Percentiles rank a stretch among this genome's conserved stretches.
Conservation (phyloP, 2,888 invertebrate genomes). For the Pseudococcus longispinus region DNA sequence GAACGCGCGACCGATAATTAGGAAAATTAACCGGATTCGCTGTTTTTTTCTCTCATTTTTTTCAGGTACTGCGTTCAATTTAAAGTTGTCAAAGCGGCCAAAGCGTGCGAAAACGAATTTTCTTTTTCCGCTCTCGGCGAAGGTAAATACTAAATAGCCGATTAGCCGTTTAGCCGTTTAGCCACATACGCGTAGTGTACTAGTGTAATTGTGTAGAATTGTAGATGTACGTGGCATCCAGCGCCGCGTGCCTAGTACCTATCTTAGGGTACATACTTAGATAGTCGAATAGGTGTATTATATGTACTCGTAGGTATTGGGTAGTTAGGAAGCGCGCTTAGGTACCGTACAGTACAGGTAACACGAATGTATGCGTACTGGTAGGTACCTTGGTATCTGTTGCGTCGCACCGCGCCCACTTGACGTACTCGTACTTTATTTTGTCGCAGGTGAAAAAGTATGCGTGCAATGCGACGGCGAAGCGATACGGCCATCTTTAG, state of each 20-base stretch:
- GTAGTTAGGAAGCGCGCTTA: too few relatives aligned
- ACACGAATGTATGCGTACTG: too few relatives aligned
- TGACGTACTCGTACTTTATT: too few relatives aligned
- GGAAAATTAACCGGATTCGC: too few relatives aligned
- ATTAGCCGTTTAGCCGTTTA: too few relatives aligned
- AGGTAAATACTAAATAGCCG: constrained; percentile 67
- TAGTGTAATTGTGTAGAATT: too few relatives aligned
- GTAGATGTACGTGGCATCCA: too few relatives aligned
- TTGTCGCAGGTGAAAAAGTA: constrained; percentile 76
- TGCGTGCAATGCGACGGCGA: constrained; percentile 84
- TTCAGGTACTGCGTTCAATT: constrained; percentile 86
- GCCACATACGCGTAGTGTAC: background rate
- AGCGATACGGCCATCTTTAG: constrained; percentile 76
- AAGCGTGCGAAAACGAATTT: constrained; percentile 79
- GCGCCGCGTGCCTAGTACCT: background rate
- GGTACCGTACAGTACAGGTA: too few relatives aligned
- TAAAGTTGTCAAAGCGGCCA: constrained; percentile 81
- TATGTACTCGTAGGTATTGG: background rate
- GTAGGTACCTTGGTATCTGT: too few relatives aligned
- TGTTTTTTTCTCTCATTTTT: background rate
- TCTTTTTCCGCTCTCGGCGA: constrained; percentile 76
- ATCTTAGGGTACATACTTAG: background rate
- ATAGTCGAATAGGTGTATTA: too few relatives aligned
- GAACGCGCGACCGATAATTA: too few relatives aligned
- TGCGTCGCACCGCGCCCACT: too few relatives aligned